Base-by-base conservation (phyloP, 2,888 invertebrate species). In the Scaptomyza caliginosa region DNA sequence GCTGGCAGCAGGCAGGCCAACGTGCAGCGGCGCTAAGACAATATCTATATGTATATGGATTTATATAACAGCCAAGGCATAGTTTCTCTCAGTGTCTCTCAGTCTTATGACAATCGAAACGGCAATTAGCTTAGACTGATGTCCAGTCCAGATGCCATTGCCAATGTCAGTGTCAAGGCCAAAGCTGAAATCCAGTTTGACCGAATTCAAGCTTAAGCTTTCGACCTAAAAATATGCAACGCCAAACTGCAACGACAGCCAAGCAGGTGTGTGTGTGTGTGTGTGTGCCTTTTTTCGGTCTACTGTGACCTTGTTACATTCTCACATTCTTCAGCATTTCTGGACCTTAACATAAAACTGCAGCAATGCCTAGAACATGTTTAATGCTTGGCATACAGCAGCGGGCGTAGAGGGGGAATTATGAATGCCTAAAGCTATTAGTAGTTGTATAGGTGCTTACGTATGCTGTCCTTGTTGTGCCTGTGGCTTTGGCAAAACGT, bases 201-300 rank as follows among this genome's bases (percentile, higher is more conserved):
- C 19, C 21, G 21, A 43, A 24, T 40, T 24, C 26, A 45, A 55
- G 26, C n/a, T 30, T 21, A 24, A 28, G 34, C 38, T 7, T n/a
- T 10, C 32, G 21, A 63, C 30, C 64, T 32, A 30, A 24, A 62
- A 30, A 50, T 63, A 50, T 63, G 62, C 64, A 45, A 50, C 23
- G 34, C 13, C 48, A 34, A 32, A 60, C 43, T 50, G 26, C 17
- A 30, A 16, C 13, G 16, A 32, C 6, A 16, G 7, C 13, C 32
- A 16, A 32, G 1, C 13, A 32, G 11, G 34, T 0, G 13, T 3
- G 10, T 24, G 4, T 16, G 4, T 32, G 7, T 16, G 13, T 28
- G 28, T 32, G 28, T 28, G 28, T 10, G 28, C 7, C 7, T 2
- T 32, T 32, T 32, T 21, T 21, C 4, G 4, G 2, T 21, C 13